Base-by-base conservation (phyloP, 37 sponge, comb jelly and placozoan species). In the Beroe ovata region DNA sequence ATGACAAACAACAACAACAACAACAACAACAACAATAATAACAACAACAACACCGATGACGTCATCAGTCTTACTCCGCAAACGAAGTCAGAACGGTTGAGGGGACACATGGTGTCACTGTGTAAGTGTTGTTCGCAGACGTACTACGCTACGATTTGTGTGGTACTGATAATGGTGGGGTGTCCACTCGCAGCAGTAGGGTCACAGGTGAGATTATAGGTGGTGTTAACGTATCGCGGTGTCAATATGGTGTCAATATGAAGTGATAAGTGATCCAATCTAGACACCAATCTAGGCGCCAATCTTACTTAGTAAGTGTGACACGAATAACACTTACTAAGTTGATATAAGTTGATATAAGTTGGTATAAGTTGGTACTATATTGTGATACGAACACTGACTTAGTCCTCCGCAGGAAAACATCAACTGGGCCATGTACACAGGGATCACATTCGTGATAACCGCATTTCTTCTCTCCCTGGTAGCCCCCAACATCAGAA, bases 131-230 rank as follows among this genome's bases (percentile, higher is more conserved):
- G 42, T 42, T 41, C 20, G 20, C 21, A 77, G 36, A 77, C 84
- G 23, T 77, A 77, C 23, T 42, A 42, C n/a, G 84, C 84, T 14
- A 42, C 84, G 8, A 21, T 77, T 20, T 77, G 84, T 40, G 84
- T 35, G 19, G 8, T 77, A 39, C 28, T 77, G 8, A 42, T 77
- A 6, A 30, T 77, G 54, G 23, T 77, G 41, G 84, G 84, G 28
- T 77, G 84, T 77, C 84, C 84, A 0, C 35, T 77, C 18, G 84
- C 84, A 20, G 84, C 84, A 6, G 54, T 77, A 23, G 84, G 84
- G 22, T 77, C 84, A n/a, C 84, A 77, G 84, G 84, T 77, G 4
- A 77, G 20, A 8, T 11, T 25, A 69, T 36, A 47, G 11, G 54
- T 47, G 11, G 11, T 47, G 54, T 47, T 11, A 47, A 47, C 11